Evolutionary conservation across 2,113 vertebrate species (phyloP).

Genomic region (Cheilinus undulatus): DNA sequence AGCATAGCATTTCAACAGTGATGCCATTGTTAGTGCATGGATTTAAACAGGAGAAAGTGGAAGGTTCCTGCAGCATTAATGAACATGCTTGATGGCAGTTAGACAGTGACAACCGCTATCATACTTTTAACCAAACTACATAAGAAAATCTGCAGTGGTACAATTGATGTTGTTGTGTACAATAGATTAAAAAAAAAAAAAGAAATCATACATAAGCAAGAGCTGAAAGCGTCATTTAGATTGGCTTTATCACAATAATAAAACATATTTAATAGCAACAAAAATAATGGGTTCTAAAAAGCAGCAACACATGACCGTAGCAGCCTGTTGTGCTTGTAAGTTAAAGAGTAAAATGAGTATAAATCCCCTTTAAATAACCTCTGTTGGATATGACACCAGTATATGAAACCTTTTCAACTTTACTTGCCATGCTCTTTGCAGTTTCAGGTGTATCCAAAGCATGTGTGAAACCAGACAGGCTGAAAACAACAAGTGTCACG

Average conservation of each 20-base stretch:
- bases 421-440: background rate
- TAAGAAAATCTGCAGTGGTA: background rate
- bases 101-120: constrained; percentile 8
- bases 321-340: constrained; percentile 48
- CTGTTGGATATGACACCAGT: background rate
- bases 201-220: background rate
- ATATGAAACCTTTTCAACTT: background rate
- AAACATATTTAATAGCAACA: too few species aligned
- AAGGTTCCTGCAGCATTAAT: constrained; percentile 13
- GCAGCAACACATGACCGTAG: constrained; percentile 20
- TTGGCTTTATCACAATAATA: background rate
- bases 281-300: too few species aligned
- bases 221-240: constrained; percentile 14
- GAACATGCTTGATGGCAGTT: constrained; percentile 32
- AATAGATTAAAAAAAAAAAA: background rate
- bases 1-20: constrained; percentile 1
- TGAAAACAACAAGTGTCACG: background rate
- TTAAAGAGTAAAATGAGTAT: constrained; percentile 5
- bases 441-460: constrained; percentile 3
- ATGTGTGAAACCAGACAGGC: constrained; percentile 31
- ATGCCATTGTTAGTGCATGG: background rate
- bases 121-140: constrained; percentile 26
- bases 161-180: background rate
- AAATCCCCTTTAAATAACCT: too few species aligned
- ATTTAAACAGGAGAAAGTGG: background rate